Evolutionary conservation across 2,113 vertebrate genomes (phyloP).

Genomic region (Oxygymnocypris stewartii): DNA sequence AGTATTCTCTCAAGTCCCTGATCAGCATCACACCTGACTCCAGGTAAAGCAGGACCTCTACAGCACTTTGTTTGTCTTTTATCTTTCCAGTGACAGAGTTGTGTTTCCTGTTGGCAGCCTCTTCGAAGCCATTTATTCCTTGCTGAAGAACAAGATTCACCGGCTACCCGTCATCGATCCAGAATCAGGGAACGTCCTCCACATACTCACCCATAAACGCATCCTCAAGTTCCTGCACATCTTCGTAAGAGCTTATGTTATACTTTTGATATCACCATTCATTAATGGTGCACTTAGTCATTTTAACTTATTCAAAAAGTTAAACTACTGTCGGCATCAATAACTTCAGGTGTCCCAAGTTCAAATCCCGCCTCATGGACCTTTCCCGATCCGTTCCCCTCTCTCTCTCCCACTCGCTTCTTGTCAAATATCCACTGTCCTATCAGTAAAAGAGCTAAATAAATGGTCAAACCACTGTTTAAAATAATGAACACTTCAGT

Average conservation of each 20-base stretch:
- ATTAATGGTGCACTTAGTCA: too few relatives aligned
- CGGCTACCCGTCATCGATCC: slow-evolving; percentile 93
- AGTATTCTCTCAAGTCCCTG: slow-evolving; percentile 84
- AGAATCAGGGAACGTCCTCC: slow-evolving; percentile 86
- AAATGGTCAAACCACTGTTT: too few relatives aligned
- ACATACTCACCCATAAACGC: slow-evolving; percentile 95
- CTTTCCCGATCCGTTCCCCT: too few relatives aligned
- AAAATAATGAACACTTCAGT: too few relatives aligned
- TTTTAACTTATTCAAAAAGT: too few relatives aligned
- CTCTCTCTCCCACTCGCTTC: too few relatives aligned
- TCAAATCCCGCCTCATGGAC: too few relatives aligned
- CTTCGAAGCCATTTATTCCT: slow-evolving; percentile 90
- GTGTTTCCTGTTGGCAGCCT: slow-evolving; percentile 76
- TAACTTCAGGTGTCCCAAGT: too few relatives aligned
- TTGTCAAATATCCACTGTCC: too few relatives aligned
- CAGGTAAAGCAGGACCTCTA: slow-evolving; percentile 75
- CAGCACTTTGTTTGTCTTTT: background rate
- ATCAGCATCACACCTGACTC: slow-evolving; percentile 88
- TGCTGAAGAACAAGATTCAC: slow-evolving; percentile 95
- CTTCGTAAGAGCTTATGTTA: slow-evolving; percentile 71
- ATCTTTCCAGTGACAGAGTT: slow-evolving; percentile 14
- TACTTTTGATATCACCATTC: background rate
- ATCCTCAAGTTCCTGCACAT: slow-evolving; percentile 96
- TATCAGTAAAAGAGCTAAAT: too few relatives aligned
- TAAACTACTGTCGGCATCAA: too few relatives aligned